phyloP scores from a whole-genome alignment of 1,140 invertebrate species.

The Drosophila nigromelanica region DNA sequence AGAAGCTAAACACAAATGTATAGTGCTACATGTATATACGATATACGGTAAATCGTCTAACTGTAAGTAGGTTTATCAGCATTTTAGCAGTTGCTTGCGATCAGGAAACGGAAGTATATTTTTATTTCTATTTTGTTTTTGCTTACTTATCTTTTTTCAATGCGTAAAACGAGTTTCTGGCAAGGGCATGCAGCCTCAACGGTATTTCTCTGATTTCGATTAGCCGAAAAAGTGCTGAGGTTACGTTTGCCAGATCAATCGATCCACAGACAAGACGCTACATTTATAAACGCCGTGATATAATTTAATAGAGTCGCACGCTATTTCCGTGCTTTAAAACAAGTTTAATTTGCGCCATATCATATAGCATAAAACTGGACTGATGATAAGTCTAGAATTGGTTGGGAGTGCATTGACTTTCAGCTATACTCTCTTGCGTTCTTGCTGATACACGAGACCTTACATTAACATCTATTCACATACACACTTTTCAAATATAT shows the following conservation, averaged over 20 bases:
- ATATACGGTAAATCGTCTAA: slow-evolving; percentile 16
- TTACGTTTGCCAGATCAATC: slow-evolving; percentile 16
- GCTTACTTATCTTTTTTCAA: slow-evolving; percentile 61
- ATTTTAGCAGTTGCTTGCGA: slow-evolving; percentile 52
- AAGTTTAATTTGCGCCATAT: slow-evolving; percentile 69
- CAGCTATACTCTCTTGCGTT: background rate
- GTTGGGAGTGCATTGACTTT: slow-evolving; percentile 37
- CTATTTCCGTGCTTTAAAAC: slow-evolving; percentile 67
- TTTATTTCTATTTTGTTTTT: slow-evolving; percentile 38
- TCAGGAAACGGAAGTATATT: slow-evolving; percentile 76
- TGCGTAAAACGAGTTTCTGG: slow-evolving; percentile 61
- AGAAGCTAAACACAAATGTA: slow-evolving; percentile 47
- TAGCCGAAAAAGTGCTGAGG: slow-evolving; percentile 43
- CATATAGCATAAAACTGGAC: slow-evolving; percentile 3
- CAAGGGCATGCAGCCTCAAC: slow-evolving; percentile 67
- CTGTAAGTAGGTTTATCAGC: slow-evolving; percentile 46
- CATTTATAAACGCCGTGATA: slow-evolving; percentile 35
- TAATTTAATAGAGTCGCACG: slow-evolving; percentile 24
- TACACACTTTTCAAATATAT: no score
- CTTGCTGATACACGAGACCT: background rate
- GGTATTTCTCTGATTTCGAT: slow-evolving; percentile 56
- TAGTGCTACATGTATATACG: slow-evolving; percentile 30
- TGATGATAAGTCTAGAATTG: background rate
- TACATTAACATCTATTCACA: background rate
- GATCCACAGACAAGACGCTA: slow-evolving; percentile 28